These are phyloP conservation scores for Trypoxylus dichotomus DNA, from an alignment of 1,140 invertebrate species.

Conservation along the genomic window DNA sequence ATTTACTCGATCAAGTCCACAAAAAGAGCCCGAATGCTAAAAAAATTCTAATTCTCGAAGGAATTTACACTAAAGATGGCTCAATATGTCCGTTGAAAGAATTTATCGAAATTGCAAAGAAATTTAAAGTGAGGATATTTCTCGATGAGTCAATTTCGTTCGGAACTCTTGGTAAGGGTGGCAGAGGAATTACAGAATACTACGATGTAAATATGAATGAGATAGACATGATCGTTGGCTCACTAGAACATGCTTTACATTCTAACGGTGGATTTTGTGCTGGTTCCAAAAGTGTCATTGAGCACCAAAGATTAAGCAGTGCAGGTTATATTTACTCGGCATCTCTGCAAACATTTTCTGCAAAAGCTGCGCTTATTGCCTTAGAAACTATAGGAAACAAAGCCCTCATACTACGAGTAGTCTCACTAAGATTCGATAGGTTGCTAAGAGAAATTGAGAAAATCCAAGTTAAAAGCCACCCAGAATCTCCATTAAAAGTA, in stretches of 20 bases:
- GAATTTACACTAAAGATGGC: conserved; percentile 47
- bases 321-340: conserved; percentile 49
- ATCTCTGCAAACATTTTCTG: conserved; percentile 47
- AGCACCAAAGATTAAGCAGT: conserved; percentile 47
- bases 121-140: conserved; percentile 48
- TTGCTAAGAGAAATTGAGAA: not conserved
- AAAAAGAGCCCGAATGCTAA: conserved; percentile 33
- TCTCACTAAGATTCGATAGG: not conserved
- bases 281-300: conserved; percentile 44
- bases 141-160: conserved; percentile 49
- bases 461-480: conserved; percentile 42
- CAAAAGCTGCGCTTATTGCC: conserved; percentile 44
- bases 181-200: conserved; percentile 46
- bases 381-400: conserved; percentile 39
- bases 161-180: conserved; percentile 45
- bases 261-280: conserved; percentile 50
- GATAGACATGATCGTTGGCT: conserved; percentile 48
- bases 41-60: conserved; percentile 48
- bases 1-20: conserved; percentile 76
- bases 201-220: conserved; percentile 41
- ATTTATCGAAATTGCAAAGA: conserved; percentile 42
- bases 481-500: conserved; percentile 43
- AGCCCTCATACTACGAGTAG: not conserved
- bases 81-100: conserved; percentile 44
- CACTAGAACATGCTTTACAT: conserved; percentile 47